These are phyloP conservation scores for Chaetodon auriga DNA, from an alignment of 2,113 vertebrate species.

Conservation along the genomic window DNA sequence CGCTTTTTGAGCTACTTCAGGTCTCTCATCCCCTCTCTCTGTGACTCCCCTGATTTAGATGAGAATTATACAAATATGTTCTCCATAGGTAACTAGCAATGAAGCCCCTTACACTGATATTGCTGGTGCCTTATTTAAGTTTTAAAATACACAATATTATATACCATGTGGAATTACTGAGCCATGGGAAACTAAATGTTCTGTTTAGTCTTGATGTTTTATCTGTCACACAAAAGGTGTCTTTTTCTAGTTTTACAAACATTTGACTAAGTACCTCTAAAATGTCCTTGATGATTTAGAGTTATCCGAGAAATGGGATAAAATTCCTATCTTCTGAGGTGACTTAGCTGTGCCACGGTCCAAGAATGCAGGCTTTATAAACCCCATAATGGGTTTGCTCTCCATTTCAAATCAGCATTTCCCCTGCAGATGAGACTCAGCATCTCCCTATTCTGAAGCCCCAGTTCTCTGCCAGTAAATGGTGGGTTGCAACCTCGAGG, in stretches of 20 bases:
- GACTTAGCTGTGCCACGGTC: not conserved
- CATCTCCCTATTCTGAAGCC: no score
- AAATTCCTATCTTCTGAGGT: not conserved
- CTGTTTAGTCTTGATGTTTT: no score
- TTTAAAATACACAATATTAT: not conserved
- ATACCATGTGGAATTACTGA: no score
- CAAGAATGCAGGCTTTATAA: constrained; percentile 3
- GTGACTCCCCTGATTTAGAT: constrained; percentile 15
- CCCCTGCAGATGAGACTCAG: no score
- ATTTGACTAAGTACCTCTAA: no score
- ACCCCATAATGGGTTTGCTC: not conserved
- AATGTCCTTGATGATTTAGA: not conserved
- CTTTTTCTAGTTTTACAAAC: no score
- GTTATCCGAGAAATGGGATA: not conserved
- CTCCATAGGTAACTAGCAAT: not conserved
- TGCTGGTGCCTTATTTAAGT: not conserved
- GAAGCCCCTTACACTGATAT: not conserved
- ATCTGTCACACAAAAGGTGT: no score
- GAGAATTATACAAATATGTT: not conserved
- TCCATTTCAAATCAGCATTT: not conserved
- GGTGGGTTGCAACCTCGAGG: no score
- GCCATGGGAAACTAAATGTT: not conserved
- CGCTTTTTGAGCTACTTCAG: not conserved
- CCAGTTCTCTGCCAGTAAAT: no score
- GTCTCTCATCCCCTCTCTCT: constrained; percentile 11